Evolutionary conservation across 2,797 vertebrate species (phyloP).

Genomic region (Melanotaenia maccullochi): DNA sequence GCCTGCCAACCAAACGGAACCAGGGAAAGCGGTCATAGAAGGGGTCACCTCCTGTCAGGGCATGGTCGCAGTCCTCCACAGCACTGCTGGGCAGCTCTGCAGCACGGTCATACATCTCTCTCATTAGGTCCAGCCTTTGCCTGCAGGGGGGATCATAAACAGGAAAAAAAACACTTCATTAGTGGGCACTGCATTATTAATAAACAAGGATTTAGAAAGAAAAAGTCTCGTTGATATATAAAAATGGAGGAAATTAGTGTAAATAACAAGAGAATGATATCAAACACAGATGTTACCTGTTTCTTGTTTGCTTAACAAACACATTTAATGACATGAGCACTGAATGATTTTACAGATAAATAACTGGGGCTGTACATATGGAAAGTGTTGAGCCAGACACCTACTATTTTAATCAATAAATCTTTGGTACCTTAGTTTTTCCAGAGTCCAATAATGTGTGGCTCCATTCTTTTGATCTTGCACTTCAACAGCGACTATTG

Average conservation of each 20-base stretch:
- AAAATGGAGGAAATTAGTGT: background rate
- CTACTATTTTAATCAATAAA: background rate
- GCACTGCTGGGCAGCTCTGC: constrained; percentile 94
- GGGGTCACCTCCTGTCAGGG: constrained; percentile 94
- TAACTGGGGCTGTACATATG: background rate
- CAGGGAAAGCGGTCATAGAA: constrained; percentile 99
- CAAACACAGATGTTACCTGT: background rate
- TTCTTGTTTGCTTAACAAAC: background rate
- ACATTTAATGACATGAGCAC: background rate
- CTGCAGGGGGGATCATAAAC: constrained; percentile 69
- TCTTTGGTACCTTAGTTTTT: constrained; percentile 90
- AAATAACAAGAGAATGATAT: background rate
- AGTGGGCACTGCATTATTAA: background rate
- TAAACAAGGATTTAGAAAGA: background rate
- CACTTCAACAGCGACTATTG: constrained; percentile 95
- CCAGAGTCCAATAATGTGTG: constrained; percentile 97
- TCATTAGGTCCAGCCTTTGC: constrained; percentile 96
- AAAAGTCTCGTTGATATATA: background rate
- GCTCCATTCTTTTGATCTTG: constrained; percentile 98
- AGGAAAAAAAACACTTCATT: constrained; percentile 1
- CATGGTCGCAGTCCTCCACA: constrained; percentile 94
- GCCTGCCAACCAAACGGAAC: constrained; percentile 99
- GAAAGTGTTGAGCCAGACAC: background rate
- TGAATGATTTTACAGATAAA: constrained; percentile 1
- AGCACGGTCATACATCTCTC: constrained; percentile 97